Evolutionary conservation across 2,888 invertebrate species (phyloP).

Genomic region (Sinodicranocentrus sp.): DNA sequence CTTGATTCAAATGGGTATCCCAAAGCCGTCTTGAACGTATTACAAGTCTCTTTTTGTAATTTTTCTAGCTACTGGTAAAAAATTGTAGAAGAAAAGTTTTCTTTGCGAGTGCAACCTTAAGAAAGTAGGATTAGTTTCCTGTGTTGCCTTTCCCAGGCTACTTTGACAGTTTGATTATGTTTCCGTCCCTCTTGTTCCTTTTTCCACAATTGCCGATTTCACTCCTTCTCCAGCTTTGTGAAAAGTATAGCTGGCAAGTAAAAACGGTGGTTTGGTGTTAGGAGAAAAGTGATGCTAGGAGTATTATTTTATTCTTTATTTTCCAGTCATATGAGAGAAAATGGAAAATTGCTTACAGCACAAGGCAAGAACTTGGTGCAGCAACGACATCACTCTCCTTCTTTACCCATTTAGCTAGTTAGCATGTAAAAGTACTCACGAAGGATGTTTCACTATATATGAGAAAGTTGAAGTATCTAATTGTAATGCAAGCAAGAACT

Average conservation of each 20-base stretch:
- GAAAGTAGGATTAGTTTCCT: conserved; percentile 2
- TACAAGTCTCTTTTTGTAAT: not conserved
- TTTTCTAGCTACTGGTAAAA: conserved; percentile 9
- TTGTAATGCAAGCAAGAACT: conserved; percentile 9
- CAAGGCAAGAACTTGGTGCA: not conserved
- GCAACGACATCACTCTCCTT: not conserved
- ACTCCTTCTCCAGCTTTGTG: not conserved
- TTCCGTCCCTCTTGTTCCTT: conserved; percentile 16
- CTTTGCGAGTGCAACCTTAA: not conserved
- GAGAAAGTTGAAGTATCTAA: conserved; percentile 17
- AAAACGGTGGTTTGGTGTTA: not conserved
- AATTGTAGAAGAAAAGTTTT: conserved; percentile 6
- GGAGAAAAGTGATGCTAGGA: not conserved
- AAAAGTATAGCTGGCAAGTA: not conserved
- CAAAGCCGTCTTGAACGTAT: not conserved
- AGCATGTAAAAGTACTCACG: not conserved
- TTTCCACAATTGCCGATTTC: not conserved
- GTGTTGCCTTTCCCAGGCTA: conserved; percentile 22
- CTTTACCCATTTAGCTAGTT: not conserved
- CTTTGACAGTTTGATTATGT: conserved; percentile 54
- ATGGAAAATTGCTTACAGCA: conserved; percentile 1
- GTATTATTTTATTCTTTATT: conserved; percentile 12
- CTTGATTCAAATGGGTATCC: conserved; percentile 14
- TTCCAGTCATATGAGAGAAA: not conserved
- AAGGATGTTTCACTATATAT: too few species aligned